Base-by-base conservation (phyloP, 64 coral and sea anemone genomes). In the Montipora cactus region DNA sequence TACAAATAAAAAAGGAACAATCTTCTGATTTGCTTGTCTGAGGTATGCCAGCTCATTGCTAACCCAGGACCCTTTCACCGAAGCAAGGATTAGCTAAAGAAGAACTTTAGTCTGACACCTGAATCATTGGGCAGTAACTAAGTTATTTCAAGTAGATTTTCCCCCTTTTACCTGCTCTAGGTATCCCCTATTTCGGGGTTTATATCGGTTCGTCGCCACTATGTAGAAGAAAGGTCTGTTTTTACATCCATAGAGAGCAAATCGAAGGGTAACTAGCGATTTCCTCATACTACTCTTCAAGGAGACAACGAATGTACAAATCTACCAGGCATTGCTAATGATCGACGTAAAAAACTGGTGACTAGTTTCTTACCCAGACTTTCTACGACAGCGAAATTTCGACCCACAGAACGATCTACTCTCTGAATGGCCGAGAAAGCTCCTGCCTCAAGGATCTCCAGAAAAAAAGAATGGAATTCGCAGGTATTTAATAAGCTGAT, bases 201-300 rank as follows among this genome's bases (percentile, higher is more conserved):
- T 91, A 67, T 87, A 89, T 87, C 96, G 88, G 62, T 95, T 90
- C 2, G 93, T 88, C 2, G 96, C 96, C 13, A 98, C 93, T 47
- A 98, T 92, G 74, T 92, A 92, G 61, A 89, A 98, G 92, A 98
- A 98, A 7, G 96, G 96, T 79, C 96, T 95, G 73, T 98, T 98
- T 62, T 93, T 92, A 75, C 96, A 98, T 14, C 96, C 96, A 77
- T 98, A 98, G 13, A 98, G 81, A 53, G 96, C 96, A 51, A 98
- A 95, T 76, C 96, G 79, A 47, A 98, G n/a, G 7, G 93, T 88
- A 37, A 98, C 93, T 47, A 92, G 44, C 20, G 96, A 78, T 67
- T 89, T 92, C 79, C 83, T 94, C 86, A 92, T 95, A 15, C 4
- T 50, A 37, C 37, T 21, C 7, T n/a, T 15, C 47, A 37, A 5